Evolutionary conservation across 2,113 vertebrate genomes (phyloP).

Genomic region (Scopus umbretta): DNA sequence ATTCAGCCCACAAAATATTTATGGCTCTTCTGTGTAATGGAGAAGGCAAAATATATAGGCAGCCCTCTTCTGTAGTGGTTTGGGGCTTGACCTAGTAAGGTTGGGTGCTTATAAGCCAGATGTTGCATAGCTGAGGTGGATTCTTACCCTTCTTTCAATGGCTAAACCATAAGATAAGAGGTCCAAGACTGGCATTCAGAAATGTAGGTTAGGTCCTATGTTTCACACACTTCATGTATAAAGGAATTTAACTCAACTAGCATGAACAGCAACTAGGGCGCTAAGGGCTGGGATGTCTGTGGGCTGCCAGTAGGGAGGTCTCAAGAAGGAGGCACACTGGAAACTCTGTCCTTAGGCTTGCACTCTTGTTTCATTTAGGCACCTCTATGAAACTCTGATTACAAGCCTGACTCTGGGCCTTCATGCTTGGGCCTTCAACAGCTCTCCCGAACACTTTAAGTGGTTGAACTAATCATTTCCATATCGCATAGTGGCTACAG

Average conservation of each 20-base stretch:
- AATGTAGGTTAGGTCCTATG: not conserved
- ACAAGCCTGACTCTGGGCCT: not conserved
- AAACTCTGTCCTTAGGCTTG: not conserved
- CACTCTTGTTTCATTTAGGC: not conserved
- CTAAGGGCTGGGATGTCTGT: not conserved
- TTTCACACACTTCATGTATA: not conserved
- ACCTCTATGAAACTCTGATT: not conserved
- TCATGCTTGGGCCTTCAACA: not conserved
- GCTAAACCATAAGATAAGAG: not conserved
- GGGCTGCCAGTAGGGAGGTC: too few relatives aligned
- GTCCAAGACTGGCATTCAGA: not conserved
- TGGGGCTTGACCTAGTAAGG: not conserved
- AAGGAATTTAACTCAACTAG: not conserved
- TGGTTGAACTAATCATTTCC: not conserved
- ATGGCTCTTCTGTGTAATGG: not conserved
- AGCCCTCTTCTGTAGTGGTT: not conserved
- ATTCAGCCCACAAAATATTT: not conserved
- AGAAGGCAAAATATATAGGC: not conserved
- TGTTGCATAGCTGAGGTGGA: not conserved
- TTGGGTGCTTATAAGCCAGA: not conserved
- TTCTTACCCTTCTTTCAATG: not conserved
- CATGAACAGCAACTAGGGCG: not conserved
- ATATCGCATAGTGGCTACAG: not conserved
- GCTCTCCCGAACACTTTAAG: not conserved
- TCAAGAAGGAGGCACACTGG: not conserved